Evolutionary conservation across 53 echinoderm and acorn worm genomes (phyloP).

Genomic region (Echinarachnius parma): DNA sequence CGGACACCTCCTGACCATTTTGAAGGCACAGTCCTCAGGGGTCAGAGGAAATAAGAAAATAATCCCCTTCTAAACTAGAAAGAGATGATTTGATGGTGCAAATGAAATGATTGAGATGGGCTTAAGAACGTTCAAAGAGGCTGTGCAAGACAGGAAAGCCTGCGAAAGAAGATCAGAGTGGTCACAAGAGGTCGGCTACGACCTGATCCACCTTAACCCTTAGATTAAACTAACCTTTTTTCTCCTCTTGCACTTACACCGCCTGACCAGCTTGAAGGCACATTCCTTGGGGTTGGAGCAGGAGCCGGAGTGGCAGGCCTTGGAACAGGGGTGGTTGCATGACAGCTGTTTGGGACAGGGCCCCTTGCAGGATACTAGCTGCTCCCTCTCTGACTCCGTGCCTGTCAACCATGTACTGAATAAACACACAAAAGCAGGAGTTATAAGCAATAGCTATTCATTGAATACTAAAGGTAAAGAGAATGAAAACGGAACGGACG

Average conservation of each 20-base stretch:
- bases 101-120: no score
- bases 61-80: no score
- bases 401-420: conserved; percentile 73
- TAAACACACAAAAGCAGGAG: not conserved
- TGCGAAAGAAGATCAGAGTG: no score
- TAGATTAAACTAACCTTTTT: conserved; percentile 96
- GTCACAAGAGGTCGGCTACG: no score
- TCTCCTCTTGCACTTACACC: conserved; percentile 71
- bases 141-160: no score
- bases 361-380: conserved; percentile 67
- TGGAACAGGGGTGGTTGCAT: conserved; percentile 78
- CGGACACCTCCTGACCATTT: no score
- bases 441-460: not conserved
- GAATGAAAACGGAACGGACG: no score
- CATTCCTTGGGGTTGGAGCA: conserved; percentile 69
- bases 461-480: not conserved
- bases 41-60: no score
- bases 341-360: conserved; percentile 73
- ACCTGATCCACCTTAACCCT: no score
- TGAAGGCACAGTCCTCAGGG: no score
- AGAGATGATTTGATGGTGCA: no score
- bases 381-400: conserved; percentile 35
- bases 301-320: conserved; percentile 70
- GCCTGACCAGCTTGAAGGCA: conserved; percentile 58
- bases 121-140: no score